These are phyloP conservation scores for Cosmia trapezina DNA, from an alignment of 2,888 invertebrate species.

Conservation along the genomic window DNA sequence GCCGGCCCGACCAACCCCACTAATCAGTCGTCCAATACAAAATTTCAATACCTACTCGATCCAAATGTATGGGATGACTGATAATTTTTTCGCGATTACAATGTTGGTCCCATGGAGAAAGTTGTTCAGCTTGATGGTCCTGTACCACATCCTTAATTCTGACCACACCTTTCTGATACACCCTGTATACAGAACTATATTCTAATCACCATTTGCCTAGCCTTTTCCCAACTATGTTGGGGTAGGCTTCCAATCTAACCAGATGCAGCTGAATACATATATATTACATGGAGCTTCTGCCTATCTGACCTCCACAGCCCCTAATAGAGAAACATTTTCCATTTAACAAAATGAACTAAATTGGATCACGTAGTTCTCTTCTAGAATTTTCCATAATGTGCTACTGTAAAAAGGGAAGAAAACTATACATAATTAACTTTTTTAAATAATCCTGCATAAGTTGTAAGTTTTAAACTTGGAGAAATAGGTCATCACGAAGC, in stretches of 20 bases:
- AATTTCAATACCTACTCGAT: no score
- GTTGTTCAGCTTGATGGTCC: no score
- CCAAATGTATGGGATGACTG: no score
- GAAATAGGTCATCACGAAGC: slow-evolving; percentile 55
- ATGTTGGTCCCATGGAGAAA: no score
- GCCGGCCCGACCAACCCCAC: no score
- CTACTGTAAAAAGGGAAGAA: slow-evolving; percentile 17
- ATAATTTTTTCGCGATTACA: no score
- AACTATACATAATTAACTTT: slow-evolving; percentile 29
- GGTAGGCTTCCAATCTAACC: no score
- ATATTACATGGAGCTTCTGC: not conserved
- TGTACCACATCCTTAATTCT: no score
- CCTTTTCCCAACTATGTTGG: not conserved
- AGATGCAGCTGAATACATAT: not conserved
- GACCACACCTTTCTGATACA: no score
- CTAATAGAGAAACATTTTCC: slow-evolving; percentile 13
- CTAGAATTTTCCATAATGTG: not conserved
- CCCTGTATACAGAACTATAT: slow-evolving; percentile 18
- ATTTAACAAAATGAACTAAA: not conserved
- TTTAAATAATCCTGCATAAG: slow-evolving; percentile 34
- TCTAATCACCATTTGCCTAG: not conserved
- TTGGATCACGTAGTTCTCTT: slow-evolving; percentile 1
- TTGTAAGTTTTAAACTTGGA: slow-evolving; percentile 46
- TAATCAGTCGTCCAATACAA: no score
- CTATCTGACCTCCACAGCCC: not conserved